Conservation (phyloP, 2,797 vertebrate genomes). For the Oreortyx pictus region DNA sequence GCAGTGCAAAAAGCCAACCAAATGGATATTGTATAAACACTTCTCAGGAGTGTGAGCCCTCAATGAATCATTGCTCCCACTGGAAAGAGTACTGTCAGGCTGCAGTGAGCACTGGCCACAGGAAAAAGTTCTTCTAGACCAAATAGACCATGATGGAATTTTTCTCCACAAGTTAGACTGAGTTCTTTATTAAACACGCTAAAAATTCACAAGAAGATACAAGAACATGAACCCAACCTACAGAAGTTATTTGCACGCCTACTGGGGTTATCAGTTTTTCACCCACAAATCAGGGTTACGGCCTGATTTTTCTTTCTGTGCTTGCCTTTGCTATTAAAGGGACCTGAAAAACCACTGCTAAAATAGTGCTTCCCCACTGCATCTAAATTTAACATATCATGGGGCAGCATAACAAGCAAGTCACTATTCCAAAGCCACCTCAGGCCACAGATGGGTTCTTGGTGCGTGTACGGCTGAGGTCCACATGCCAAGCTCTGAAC, state of each 20-base stretch:
- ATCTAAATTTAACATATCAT: not conserved
- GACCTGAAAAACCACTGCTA: not conserved
- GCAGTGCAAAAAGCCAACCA: not conserved
- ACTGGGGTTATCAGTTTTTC: not conserved
- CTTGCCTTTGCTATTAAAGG: not conserved
- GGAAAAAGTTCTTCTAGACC: not conserved
- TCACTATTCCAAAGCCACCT: not conserved
- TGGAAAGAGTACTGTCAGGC: not conserved
- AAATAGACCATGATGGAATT: not conserved
- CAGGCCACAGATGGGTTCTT: not conserved
- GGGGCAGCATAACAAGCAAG: not conserved
- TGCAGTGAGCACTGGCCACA: not conserved
- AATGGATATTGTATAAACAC: not conserved
- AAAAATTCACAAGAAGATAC: not conserved
- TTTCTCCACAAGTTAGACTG: not conserved
- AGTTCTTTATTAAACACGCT: not conserved
- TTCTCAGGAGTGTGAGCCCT: not conserved
- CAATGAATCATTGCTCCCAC: slow-evolving; percentile 24
- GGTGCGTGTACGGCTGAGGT: not conserved
- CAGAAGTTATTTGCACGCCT: not conserved
- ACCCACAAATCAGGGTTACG: not conserved
- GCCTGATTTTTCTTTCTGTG: not conserved
- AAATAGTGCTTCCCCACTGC: not conserved
- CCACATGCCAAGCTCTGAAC: not conserved
- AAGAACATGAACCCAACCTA: not conserved